A percentile compares a stretch with the other conserved stretches of the same genome.
Conservation (phyloP, 2,888 invertebrate genomes). For the Patella pellucida region DNA sequence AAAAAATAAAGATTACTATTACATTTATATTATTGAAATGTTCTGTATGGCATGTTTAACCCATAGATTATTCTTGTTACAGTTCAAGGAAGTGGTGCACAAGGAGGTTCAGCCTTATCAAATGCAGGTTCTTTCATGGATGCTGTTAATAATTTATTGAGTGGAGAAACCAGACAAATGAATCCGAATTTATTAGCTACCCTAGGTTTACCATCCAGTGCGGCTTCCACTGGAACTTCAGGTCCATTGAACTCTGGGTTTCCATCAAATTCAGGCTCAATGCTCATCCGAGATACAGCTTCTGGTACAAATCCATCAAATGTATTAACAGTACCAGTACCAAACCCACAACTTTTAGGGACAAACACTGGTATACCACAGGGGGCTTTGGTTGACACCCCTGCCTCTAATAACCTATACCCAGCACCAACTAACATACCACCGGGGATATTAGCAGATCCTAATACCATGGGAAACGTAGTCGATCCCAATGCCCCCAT, state of each 20-base stretch:
- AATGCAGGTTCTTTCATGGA: neutral
- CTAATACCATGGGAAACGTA: neutral
- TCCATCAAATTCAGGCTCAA: neutral
- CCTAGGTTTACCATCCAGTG: neutral
- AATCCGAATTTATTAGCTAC: neutral
- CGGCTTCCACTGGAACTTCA: neutral
- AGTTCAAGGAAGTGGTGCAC: too few species aligned
- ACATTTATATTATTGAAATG: too few species aligned
- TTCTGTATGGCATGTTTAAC: too few species aligned
- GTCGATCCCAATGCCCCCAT: neutral
- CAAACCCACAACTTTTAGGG: neutral
- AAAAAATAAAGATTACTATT: too few species aligned
- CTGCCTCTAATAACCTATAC: neutral
- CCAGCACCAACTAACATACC: neutral
- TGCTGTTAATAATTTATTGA: conserved; percentile 8
- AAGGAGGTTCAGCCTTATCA: too few species aligned
- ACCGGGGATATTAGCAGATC: neutral
- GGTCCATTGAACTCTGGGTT: neutral
- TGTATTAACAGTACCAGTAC: neutral
- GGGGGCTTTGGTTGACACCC: neutral
- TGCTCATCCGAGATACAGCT: neutral
- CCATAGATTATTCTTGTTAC: too few species aligned
- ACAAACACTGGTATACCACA: neutral
- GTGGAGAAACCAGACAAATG: neutral
- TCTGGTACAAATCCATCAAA: neutral